A percentile compares a stretch with the other conserved stretches of the same genome.
Evolutionary conservation across 2,113 vertebrate genomes (phyloP).

Genomic region (Neodontobutis hainanensis): DNA sequence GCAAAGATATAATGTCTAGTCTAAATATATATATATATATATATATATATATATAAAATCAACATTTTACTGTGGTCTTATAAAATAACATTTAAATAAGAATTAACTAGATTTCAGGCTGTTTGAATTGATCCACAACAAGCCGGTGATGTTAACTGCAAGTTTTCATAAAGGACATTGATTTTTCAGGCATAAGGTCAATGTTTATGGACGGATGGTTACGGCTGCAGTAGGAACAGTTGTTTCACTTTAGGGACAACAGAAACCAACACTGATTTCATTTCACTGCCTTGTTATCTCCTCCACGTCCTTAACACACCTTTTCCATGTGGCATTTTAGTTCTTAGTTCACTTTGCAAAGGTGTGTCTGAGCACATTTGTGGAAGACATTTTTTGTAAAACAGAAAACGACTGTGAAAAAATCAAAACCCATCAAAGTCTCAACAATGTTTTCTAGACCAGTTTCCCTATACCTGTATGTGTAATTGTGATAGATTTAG

Average conservation of each 20-base stretch:
- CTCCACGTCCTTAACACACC: conserved; percentile 23
- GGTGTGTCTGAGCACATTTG: too few species aligned
- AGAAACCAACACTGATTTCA: conserved; percentile 59
- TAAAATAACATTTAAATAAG: not conserved
- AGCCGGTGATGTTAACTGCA: conserved; percentile 24
- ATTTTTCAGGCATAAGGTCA: conserved; percentile 70
- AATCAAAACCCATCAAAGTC: too few species aligned
- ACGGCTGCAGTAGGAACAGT: conserved; percentile 52
- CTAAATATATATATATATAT: not conserved
- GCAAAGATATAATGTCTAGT: not conserved
- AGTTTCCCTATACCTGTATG: too few species aligned
- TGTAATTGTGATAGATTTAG: too few species aligned
- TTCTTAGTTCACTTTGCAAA: not conserved
- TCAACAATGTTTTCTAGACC: too few species aligned
- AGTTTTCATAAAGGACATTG: conserved; percentile 53
- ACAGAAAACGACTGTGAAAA: too few species aligned
- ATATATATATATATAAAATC: conserved; percentile 7
- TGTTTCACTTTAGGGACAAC: conserved; percentile 59
- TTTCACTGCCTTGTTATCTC: conserved; percentile 54
- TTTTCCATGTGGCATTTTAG: conserved; percentile 5
- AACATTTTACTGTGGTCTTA: not conserved
- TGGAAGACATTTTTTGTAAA: too few species aligned
- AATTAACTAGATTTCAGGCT: not conserved
- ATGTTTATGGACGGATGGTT: conserved; percentile 68
- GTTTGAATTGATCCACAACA: conserved; percentile 23